These are phyloP conservation scores for Stigmatopora nigra DNA, from an alignment of 2,113 vertebrate species.

Conservation along the genomic window DNA sequence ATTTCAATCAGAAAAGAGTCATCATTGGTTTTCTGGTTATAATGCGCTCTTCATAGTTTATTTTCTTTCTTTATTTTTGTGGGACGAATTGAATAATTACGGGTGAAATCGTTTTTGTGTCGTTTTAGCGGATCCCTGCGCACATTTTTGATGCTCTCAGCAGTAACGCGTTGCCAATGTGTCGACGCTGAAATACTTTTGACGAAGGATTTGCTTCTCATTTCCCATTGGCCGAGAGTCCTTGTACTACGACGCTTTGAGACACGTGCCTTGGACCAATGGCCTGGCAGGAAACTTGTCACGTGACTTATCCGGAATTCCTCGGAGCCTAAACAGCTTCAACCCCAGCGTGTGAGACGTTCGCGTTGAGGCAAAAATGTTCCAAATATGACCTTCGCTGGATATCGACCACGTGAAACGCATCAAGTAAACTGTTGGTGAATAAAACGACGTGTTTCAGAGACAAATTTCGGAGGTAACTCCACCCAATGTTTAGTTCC, in stretches of 20 bases:
- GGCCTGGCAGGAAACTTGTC: slow-evolving; percentile 44
- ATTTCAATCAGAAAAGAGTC: slow-evolving; percentile 59
- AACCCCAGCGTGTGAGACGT: slow-evolving; percentile 19
- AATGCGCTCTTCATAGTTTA: slow-evolving; percentile 16
- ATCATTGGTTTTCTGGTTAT: slow-evolving; percentile 43
- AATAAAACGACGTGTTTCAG: not conserved
- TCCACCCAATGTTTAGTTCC: too few species aligned
- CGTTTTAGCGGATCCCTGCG: slow-evolving; percentile 15
- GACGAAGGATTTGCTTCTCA: slow-evolving; percentile 81
- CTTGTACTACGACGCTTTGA: slow-evolving; percentile 66
- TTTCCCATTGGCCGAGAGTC: slow-evolving; percentile 79
- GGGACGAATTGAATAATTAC: too few species aligned
- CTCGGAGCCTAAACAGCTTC: slow-evolving; percentile 22
- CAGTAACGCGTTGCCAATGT: slow-evolving; percentile 54
- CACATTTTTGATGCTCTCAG: slow-evolving; percentile 22
- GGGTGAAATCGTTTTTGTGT: not conserved
- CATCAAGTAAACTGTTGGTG: not conserved
- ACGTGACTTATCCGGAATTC: slow-evolving; percentile 70
- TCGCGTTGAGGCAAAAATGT: slow-evolving; percentile 8
- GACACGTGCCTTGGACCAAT: slow-evolving; percentile 95
- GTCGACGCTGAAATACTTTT: slow-evolving; percentile 81
- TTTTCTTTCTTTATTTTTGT: not conserved
- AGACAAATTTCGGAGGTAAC: too few species aligned
- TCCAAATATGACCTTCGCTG: too few species aligned
- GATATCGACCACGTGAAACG: too few species aligned